Evolutionary conservation across 2,888 invertebrate genomes (phyloP), one percentile per base, ranked within the genome.

Genomic region (Nephrotoma flavescens): DNA sequence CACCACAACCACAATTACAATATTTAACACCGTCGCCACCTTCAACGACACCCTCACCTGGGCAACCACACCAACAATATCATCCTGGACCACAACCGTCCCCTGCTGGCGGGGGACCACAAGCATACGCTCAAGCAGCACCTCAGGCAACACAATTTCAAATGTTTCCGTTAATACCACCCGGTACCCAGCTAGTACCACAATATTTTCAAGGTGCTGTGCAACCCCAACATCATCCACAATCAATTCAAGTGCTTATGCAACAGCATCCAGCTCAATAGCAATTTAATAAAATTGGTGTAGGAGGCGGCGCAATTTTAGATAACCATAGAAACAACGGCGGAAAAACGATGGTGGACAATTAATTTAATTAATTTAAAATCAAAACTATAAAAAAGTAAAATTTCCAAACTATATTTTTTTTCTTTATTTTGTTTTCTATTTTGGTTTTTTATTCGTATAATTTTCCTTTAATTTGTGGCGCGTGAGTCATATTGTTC

Each of bases 71-170:
- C 89, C 94, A 93, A 89, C 92, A 93, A 89, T 92, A 93, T 89
- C 93, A 93, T 90, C 93, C 92, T 87, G 93, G 93, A 88, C 94
- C 94, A 88, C 94, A 93, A 88, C 92, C 93, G 88, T 93, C 93
- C 89, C 93, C 93, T 88, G 93, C 93, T 88, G 92, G 92, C 90
- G 92, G 91, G 89, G 92, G 91, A 89, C 94, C 94, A 85, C 94
- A 94, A 83, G 89, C 90, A 86, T 88, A 90, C 87, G 90, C 91
- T 87, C 89, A 90, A 86, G 90, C 90, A 87, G 89, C 90, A 87
- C 91, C 90, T 88, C 94, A 93, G 15, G 92, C 92, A 89, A 92
- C 92, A 44, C 92, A 92, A 88, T 94, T 93, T 90, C 94, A 93
- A 87, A 92, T 94, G 87, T 93, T 94, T 92, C 94, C 94, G 89